Base-by-base conservation (phyloP, 2,113 vertebrate species). In the Pseudopipra pipra region DNA sequence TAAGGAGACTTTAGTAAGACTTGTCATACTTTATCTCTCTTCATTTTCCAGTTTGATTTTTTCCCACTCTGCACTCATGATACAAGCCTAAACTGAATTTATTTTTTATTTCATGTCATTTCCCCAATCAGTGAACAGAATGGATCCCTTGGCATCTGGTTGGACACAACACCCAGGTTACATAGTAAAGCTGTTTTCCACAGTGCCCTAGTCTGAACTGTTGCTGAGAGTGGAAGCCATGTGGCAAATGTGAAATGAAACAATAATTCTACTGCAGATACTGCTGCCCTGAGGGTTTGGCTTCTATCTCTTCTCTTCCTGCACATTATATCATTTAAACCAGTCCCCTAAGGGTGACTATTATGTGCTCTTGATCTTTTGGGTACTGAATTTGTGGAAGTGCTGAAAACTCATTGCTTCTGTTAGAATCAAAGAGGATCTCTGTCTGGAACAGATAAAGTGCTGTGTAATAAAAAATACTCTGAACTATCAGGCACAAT, bases 241-340 rank as follows among this genome's bases (percentile, higher is more conserved):
- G 72, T 81, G 70, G 68, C 41, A 86, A 89, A 83, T 59, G 30
- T 51, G 17, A 79, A 91, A 93, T 73, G 68, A 88, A 88, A 81
- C n/a, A 71, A 61, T 88, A 81, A 86, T 78, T 75, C 72, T 63
- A 88, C 39, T 41, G 39, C 44, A 74, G 63, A 59, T 8, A 90
- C 31, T 33, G 51, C 39, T 92, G 43, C 63, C 85, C 55, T 8
- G 16, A 87, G 47, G 71, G 51, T 80, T 1, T 91, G 74, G 21
- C 67, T 87, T 91, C 74, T 62, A 28, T 33, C 59, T 78, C 62
- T 47, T 63, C 51, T 65, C 44, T 76, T 89, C 35, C 56, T 78
- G 44, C 47, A 81, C 54, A 67, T 80, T 93, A 30, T 21, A 87
- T 94, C 63, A 89, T 75, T 78, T 75, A 93, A 93, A 94, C 35